Conservation (phyloP, 2,797 vertebrate genomes). For the Echeneis naucrates region DNA sequence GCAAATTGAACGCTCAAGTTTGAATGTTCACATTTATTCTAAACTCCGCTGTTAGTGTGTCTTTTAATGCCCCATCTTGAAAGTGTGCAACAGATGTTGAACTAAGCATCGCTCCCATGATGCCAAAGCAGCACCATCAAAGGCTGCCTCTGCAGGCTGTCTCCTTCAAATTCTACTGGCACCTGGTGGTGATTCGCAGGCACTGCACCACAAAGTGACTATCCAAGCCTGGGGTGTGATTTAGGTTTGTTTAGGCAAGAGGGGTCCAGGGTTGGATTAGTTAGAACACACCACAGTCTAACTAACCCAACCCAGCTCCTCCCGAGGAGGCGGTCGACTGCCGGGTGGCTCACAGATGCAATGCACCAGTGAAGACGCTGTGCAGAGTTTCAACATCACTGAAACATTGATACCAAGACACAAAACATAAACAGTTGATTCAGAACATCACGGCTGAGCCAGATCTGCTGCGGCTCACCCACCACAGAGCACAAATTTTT, state of each 20-base stretch:
- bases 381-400: slow-evolving; percentile 35
- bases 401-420: slow-evolving; percentile 30
- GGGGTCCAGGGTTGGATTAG: slow-evolving; percentile 14
- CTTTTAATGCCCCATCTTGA: slow-evolving; percentile 5
- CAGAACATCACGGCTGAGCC: slow-evolving; percentile 37
- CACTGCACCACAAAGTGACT: slow-evolving; percentile 57
- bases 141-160: background rate
- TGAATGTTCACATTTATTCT: background rate
- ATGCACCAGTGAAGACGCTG: slow-evolving; percentile 25
- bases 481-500: background rate
- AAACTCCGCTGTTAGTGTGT: background rate
- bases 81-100: slow-evolving; percentile 39
- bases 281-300: no score
- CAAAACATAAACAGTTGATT: slow-evolving; percentile 49
- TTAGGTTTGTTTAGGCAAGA: slow-evolving; percentile 22
- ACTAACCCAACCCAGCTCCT: no score
- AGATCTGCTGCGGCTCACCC: slow-evolving; percentile 23
- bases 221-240: slow-evolving; percentile 5
- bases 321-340: slow-evolving; percentile 23
- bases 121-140: slow-evolving; percentile 21
- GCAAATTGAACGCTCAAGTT: slow-evolving; percentile 6
- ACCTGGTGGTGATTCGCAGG: slow-evolving; percentile 75
- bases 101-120: slow-evolving; percentile 9
- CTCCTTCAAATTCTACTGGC: slow-evolving; percentile 61
- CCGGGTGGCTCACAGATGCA: slow-evolving; percentile 39